Evolutionary conservation across 2,797 vertebrate genomes (phyloP).

Genomic region (Avahi laniger): DNA sequence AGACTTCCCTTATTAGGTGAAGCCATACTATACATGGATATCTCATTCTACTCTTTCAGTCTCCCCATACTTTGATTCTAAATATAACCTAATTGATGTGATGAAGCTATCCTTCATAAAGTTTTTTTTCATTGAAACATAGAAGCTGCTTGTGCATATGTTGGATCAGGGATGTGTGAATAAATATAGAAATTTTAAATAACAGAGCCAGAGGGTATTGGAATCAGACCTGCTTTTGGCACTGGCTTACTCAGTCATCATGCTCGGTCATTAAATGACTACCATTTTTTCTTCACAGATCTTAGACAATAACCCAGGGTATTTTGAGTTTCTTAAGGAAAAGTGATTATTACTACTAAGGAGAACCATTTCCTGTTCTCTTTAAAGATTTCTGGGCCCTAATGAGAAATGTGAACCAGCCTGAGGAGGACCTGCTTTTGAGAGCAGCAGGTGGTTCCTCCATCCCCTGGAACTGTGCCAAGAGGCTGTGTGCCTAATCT

Average conservation of each 20-base stretch:
- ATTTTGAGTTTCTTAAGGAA: constrained; percentile 4
- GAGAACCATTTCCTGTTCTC: not conserved
- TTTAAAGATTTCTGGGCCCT: not conserved
- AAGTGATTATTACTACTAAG: not conserved
- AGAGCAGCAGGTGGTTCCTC: not conserved
- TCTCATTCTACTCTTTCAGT: not conserved
- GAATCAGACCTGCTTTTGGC: not conserved
- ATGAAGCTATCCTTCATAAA: not conserved
- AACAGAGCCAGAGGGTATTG: not conserved
- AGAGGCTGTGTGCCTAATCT: constrained; percentile 38
- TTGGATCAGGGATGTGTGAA: not conserved
- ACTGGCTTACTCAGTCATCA: not conserved
- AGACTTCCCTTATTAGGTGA: not conserved
- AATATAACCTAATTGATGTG: not conserved
- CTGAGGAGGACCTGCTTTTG: not conserved
- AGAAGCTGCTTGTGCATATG: not conserved
- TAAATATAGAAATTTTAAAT: constrained; percentile 20
- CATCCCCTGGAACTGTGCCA: not conserved
- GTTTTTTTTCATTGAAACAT: not conserved
- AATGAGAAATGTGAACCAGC: not conserved
- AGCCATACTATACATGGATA: not conserved
- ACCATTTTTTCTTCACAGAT: not conserved
- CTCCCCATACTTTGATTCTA: not conserved
- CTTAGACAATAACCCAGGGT: not conserved
- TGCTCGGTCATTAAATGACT: not conserved